These are phyloP conservation scores for Microctonus hyperodae DNA, from an alignment of 2,888 invertebrate species.

Conservation along the genomic window DNA sequence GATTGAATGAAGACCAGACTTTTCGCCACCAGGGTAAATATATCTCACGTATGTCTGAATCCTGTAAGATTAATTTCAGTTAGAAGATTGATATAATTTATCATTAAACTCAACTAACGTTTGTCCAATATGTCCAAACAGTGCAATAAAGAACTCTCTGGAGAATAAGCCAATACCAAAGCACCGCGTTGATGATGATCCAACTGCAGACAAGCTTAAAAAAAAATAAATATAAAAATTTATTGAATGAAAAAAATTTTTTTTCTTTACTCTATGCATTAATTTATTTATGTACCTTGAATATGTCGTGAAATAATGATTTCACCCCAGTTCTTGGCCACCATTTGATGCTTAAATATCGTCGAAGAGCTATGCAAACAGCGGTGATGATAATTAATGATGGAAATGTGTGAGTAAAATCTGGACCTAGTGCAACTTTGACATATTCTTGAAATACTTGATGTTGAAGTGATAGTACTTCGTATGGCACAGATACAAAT, in stretches of 20 bases:
- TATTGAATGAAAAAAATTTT: neutral
- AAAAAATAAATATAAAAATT: neutral
- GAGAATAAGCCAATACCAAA: constrained; percentile 56
- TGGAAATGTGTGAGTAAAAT: constrained; percentile 57
- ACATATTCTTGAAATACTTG: constrained; percentile 55
- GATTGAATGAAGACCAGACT: constrained; percentile 55
- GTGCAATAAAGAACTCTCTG: constrained; percentile 56
- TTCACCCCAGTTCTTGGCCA: constrained; percentile 28
- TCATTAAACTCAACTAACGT: constrained; percentile 44
- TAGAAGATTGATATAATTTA: neutral
- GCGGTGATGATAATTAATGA: constrained; percentile 51
- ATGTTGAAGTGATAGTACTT: constrained; percentile 51
- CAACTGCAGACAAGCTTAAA: constrained; percentile 50
- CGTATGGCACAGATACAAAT: constrained; percentile 49
- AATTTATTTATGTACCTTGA: constrained; percentile 44
- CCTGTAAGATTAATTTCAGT: constrained; percentile 38
- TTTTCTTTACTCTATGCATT: neutral
- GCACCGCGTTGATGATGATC: constrained; percentile 45
- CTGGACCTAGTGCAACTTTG: constrained; percentile 54
- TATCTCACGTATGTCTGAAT: constrained; percentile 47
- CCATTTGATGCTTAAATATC: constrained; percentile 43
- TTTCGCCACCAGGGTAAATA: constrained; percentile 54
- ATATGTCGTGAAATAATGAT: constrained; percentile 34
- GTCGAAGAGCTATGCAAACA: constrained; percentile 47
- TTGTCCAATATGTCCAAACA: constrained; percentile 54